These are phyloP conservation scores for Elgaria multicarinata DNA, from an alignment of 2,113 vertebrate genomes.

Conservation along the genomic window DNA sequence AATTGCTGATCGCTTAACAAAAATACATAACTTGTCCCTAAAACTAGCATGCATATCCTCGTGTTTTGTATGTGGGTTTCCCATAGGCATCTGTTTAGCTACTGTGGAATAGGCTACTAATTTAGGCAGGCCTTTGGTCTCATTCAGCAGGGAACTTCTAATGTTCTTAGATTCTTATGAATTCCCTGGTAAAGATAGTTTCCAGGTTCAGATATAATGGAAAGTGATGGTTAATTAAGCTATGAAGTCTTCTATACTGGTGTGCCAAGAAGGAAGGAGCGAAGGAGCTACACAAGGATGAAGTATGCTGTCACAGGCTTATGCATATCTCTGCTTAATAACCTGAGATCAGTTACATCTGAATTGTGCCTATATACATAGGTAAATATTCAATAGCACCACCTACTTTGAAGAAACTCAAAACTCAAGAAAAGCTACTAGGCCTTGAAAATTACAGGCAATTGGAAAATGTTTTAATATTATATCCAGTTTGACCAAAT, in stretches of 20 bases:
- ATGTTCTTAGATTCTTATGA: background rate
- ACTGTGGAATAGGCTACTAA: background rate
- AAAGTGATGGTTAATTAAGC: background rate
- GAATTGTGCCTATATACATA: background rate
- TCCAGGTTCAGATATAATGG: background rate
- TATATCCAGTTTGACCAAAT: background rate
- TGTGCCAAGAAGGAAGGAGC: background rate
- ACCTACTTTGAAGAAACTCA: no score
- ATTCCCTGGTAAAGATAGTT: no score
- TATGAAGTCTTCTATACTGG: background rate
- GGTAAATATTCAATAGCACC: no score
- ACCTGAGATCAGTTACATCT: background rate
- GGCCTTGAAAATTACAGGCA: background rate
- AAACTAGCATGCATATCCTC: background rate
- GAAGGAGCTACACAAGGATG: background rate
- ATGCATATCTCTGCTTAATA: background rate
- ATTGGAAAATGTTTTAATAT: background rate
- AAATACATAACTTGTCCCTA: background rate
- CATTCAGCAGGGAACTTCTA: background rate
- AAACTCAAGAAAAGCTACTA: background rate
- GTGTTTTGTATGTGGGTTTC: background rate
- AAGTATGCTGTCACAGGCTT: background rate
- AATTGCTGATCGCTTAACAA: background rate
- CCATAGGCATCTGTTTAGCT: background rate
- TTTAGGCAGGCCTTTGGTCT: background rate